Evolutionary conservation across 2,797 vertebrate genomes (phyloP), one percentile per base, ranked within the genome.

Genomic region (Tadarida brasiliensis): DNA sequence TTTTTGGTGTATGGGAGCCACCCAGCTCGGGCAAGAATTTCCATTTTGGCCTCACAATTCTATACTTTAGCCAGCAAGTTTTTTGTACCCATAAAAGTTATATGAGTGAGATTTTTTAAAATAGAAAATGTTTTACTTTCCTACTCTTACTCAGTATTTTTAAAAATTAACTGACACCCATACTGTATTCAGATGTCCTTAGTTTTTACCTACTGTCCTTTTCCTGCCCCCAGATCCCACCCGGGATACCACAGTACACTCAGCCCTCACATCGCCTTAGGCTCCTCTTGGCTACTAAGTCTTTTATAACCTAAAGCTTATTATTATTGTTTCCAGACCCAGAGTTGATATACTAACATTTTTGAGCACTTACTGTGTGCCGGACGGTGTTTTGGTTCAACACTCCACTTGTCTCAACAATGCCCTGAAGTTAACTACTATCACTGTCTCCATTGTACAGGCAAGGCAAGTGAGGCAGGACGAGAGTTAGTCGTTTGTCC

Each of bases 61-160:
- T 59, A 59, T 85, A 28, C 57, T 94, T 82, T 33, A 73, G 35
- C 51, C 39, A 76, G 56, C 33, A 77, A 76, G 14, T 35, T 67
- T 54, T 88, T 93, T 28, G 12, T 63, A 93, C 89, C 7, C 26
- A 63, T 30, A 65, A 56, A 95, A 93, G 33, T 86, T 71, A 59
- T 3, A 35, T 17, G 22, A 74, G 4, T 63, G 9, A 26, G 26
- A 76, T 47, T 85, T 84, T 83, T 49, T 11, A n/a, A 61, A 90
- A 78, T 15, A 65, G 22, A 80, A 90, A 85, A 54, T 15, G 33
- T 61, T 88, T 85, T 71, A 56, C 73, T 97, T 91, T 68, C 59
- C 39, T 33, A 47, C 17, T 73, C 22, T 76, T 61, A 67, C 35
- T 77, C 47, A 12, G 28, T 82, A 54, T 57, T 77, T 93, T 86